phyloP scores from a whole-genome alignment of 1,140 invertebrate genomes.

The Lycorma delicatula region DNA sequence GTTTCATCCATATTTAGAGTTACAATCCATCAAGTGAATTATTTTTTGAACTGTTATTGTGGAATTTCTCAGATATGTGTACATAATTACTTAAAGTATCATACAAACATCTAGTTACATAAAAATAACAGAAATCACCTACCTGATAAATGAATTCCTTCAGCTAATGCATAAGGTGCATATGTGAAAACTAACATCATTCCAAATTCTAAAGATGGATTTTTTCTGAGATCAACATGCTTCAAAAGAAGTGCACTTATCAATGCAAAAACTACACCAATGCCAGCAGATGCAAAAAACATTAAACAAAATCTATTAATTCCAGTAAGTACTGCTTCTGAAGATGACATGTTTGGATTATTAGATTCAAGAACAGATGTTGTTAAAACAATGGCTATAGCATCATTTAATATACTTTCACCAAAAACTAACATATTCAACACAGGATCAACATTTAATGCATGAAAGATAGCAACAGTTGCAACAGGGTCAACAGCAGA shows the following conservation, averaged over 20 bases:
- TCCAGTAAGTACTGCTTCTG: constrained; percentile 81
- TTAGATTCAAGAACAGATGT: constrained; percentile 75
- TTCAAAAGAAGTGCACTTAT: constrained; percentile 90
- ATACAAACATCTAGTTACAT: too few relatives aligned
- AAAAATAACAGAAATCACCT: too few relatives aligned
- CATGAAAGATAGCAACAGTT: constrained; percentile 96
- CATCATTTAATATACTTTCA: constrained; percentile 96
- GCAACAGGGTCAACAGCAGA: constrained; percentile 99
- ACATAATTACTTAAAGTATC: too few relatives aligned
- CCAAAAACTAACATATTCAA: constrained; percentile 99
- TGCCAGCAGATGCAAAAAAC: constrained; percentile 97
- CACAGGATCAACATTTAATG: constrained; percentile 88
- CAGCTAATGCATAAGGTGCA: constrained; percentile 94
- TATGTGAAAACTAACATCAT: constrained; percentile 98
- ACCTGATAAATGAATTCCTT: constrained; percentile 94
- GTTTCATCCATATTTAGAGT: too few relatives aligned
- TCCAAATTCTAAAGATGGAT: constrained; percentile 96
- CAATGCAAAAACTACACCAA: constrained; percentile 92
- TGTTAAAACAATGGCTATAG: constrained; percentile 94
- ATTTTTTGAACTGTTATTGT: too few relatives aligned
- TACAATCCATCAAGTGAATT: too few relatives aligned
- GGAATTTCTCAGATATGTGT: too few relatives aligned
- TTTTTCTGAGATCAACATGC: constrained; percentile 92
- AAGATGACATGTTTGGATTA: constrained; percentile 57
- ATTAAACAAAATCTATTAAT: constrained; percentile 89